These are phyloP conservation scores for Kradibia gibbosae DNA, from an alignment of 1,140 invertebrate species.

Conservation along the genomic window DNA sequence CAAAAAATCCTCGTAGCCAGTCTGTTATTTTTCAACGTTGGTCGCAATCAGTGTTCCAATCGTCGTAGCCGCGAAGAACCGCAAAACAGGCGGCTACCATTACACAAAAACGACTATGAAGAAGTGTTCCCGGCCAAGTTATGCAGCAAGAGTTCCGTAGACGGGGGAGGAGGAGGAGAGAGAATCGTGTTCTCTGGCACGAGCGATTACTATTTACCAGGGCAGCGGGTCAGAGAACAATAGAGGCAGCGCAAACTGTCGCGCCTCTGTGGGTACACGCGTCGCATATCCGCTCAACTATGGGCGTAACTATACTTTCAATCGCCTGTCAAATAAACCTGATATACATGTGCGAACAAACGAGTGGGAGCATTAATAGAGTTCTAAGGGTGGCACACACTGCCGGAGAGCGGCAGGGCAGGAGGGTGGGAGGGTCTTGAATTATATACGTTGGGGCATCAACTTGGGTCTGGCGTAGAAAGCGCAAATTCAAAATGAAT, in stretches of 20 bases:
- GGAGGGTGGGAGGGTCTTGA: no score
- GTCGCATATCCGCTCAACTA: background rate
- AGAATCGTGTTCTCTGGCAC: background rate
- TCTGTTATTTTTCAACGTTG: no score
- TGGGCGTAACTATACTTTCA: background rate
- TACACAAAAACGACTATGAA: no score
- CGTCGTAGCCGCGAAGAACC: no score
- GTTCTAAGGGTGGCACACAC: background rate
- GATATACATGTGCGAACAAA: background rate
- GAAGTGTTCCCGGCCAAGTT: no score
- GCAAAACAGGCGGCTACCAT: no score
- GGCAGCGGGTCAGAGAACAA: background rate
- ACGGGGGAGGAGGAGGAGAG: no score
- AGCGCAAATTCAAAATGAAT: background rate
- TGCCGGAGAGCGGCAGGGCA: no score
- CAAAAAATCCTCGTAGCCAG: no score
- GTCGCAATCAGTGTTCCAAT: no score
- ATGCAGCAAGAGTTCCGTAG: no score
- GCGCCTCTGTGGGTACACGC: background rate
- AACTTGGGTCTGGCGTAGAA: background rate
- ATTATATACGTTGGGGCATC: background rate
- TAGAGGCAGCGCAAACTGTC: background rate
- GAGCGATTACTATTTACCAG: slow-evolving; percentile 5
- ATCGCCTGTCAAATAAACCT: background rate
- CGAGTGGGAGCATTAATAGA: background rate